phyloP scores from a whole-genome alignment of 2,113 vertebrate genomes.

The Pelodiscus sinensis region DNA sequence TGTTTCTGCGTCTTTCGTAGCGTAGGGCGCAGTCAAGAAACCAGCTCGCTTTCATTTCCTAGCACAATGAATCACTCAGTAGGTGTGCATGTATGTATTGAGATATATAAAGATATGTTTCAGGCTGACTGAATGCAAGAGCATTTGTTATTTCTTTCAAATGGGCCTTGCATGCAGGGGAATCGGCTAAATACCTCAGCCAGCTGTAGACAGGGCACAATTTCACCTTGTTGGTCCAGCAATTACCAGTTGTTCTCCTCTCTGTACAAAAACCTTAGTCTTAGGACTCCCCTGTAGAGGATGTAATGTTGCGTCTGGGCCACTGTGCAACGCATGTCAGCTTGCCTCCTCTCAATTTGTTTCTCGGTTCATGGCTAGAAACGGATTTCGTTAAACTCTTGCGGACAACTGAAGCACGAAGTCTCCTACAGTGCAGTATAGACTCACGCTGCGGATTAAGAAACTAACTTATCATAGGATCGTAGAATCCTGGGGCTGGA shows the following conservation, averaged over 20 bases:
- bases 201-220: background rate
- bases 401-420: background rate
- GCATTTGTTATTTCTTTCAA: background rate
- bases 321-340: background rate
- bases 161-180: background rate
- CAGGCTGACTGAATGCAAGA: background rate
- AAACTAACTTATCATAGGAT: background rate
- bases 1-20: accelerated
- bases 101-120: background rate
- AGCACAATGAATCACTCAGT: accelerated
- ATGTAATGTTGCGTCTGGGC: background rate
- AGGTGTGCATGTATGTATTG: accelerated
- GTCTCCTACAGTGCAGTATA: accelerated
- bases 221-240: background rate
- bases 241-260: accelerated
- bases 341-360: background rate
- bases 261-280: background rate
- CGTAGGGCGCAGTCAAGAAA: background rate
- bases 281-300: background rate
- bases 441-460: background rate
- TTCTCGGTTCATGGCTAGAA: accelerated
- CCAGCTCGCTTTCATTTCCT: background rate
- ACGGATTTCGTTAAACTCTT: accelerated
- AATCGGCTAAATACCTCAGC: background rate
- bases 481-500: too few relatives aligned